Base-by-base conservation (phyloP, 2,888 invertebrate species). In the Strigamia maritima region DNA sequence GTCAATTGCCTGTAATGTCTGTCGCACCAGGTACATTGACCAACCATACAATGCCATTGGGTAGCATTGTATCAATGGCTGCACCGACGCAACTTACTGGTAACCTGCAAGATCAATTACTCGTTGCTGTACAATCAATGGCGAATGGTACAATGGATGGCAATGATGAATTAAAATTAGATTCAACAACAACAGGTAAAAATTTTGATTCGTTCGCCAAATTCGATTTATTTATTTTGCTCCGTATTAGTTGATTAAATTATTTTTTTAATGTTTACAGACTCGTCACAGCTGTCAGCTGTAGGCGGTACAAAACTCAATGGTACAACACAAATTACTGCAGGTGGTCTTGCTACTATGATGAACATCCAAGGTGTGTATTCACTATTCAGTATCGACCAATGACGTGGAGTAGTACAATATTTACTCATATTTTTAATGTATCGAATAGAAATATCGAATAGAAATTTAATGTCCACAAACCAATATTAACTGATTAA, bases 81-180 rank as follows among this genome's bases (percentile, higher is more conserved):
- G 79, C 81, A 44, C 81, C 81, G 19, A 80, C 77, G 19, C 79
- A 79, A 75, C 44, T 79, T 7, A 38, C 79, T n/a, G 79, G 79
- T 22, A 44, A 75, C 4, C 31, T 81, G 24, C 78, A 76, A 10
- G 82, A 82, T 16, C 82, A 81, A 28, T 78, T 82, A 44, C 38
- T 80, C 12, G 81, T 82, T 28, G 81, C 81, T 40, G 82, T 82
- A 7, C 82, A 82, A 74, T 80, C 80, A 31, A 79, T 81, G 79
- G 80, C 79, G 16, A 79, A 80, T 60, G 79, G 79, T 10, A 79
- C 77, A 35, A 75, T 81, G 75, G 81, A 82, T 31, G 80, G 79
- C 16, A 74, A 78, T 16, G 79, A 79, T 12, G 54, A 80, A 26
- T 35, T 80, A 60, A 60, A 80, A n/a, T 26, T 79, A 19, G 70